These are phyloP conservation scores for Chloroceryle aenea DNA, from an alignment of 2,113 vertebrate species.

Conservation along the genomic window DNA sequence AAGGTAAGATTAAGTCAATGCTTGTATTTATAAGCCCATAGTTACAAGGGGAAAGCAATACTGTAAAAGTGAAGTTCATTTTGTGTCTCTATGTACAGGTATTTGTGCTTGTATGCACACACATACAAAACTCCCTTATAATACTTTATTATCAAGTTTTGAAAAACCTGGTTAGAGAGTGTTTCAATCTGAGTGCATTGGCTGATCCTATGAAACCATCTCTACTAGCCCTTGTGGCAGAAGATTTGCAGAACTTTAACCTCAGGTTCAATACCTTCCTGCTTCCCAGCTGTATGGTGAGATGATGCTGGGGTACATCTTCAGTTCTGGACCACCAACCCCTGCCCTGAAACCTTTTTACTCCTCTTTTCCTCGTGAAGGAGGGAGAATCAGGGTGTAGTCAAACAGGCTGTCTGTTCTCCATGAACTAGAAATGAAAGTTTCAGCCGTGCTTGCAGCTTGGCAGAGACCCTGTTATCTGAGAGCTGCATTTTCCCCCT, in stretches of 20 bases:
- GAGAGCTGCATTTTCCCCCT: background rate
- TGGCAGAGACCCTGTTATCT: background rate
- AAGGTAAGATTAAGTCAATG: background rate
- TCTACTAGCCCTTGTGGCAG: background rate
- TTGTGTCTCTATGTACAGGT: background rate
- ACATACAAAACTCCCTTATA: fast-evolving
- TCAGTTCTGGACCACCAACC: background rate
- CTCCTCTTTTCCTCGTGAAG: background rate
- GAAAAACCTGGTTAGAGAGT: background rate
- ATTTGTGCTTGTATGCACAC: background rate
- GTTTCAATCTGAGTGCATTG: background rate
- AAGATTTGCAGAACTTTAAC: background rate
- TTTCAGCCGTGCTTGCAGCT: background rate
- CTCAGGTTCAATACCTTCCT: background rate
- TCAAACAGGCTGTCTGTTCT: background rate
- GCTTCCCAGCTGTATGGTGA: background rate
- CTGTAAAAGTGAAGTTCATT: background rate
- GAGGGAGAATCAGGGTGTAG: background rate
- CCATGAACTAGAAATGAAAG: background rate
- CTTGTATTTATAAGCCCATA: background rate
- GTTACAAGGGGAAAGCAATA: background rate
- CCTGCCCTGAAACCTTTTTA: background rate
- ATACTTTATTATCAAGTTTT: background rate
- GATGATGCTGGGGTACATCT: background rate
- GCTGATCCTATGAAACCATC: background rate